A percentile compares a stretch with the other conserved stretches of the same genome.
phyloP scores from a whole-genome alignment of 92 coral and sea anemone species.

The Heliopora coerulea region DNA sequence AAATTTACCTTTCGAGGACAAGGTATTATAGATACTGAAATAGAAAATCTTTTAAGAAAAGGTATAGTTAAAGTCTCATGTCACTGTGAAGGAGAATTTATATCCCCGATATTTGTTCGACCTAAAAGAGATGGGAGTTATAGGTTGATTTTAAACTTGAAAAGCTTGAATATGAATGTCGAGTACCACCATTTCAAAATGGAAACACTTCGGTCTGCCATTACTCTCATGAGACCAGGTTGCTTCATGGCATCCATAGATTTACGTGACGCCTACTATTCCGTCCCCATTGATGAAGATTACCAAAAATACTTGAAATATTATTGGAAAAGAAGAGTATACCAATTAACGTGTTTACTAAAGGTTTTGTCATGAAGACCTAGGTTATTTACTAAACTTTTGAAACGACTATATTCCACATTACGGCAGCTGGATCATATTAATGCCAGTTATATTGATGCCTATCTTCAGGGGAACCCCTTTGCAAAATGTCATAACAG shows the following conservation, averaged over 20 bases:
- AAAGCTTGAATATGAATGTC: conserved; percentile 43
- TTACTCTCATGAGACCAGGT: conserved; percentile 18
- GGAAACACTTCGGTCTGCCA: conserved; percentile 48
- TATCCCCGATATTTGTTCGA: conserved; percentile 47
- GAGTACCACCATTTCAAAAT: conserved; percentile 57
- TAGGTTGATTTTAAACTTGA: conserved; percentile 53
- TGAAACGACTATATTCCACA: conserved; percentile 35
- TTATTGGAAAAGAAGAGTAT: conserved; percentile 39
- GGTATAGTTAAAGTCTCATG: conserved; percentile 41
- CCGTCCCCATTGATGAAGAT: conserved; percentile 53
- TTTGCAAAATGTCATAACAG: conserved; percentile 12
- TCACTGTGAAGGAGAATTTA: conserved; percentile 42
- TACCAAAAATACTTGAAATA: conserved; percentile 52
- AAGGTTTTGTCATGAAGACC: conserved; percentile 47
- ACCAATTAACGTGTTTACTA: conserved; percentile 56
- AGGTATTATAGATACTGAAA: conserved; percentile 32
- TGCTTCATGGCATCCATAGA: conserved; percentile 57
- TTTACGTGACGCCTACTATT: conserved; percentile 52
- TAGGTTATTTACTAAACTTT: conserved; percentile 31
- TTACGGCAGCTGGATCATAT: conserved; percentile 27
- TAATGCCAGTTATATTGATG: conserved; percentile 37
- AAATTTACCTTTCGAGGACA: conserved; percentile 23
- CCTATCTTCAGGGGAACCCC: conserved; percentile 37
- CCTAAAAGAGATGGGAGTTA: conserved; percentile 50
- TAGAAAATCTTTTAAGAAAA: conserved; percentile 39